A percentile compares a stretch with the other conserved stretches of the same genome.
Evolutionary conservation across 2,113 vertebrate genomes (phyloP).

Genomic region (Pogona vitticeps): DNA sequence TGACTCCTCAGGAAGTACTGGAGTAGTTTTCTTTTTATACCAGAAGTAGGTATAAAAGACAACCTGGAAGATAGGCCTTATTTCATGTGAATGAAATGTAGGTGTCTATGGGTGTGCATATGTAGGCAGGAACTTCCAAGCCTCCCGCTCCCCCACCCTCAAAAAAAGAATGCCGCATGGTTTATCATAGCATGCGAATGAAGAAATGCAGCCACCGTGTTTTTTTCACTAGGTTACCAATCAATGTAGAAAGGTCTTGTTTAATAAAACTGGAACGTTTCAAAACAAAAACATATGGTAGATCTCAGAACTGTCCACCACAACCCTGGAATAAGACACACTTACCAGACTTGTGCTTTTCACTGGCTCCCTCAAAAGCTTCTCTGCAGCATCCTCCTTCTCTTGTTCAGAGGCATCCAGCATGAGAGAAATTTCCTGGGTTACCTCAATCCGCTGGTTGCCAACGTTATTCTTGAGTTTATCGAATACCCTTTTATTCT

Average conservation of each 20-base stretch:
- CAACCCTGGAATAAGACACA: constrained; percentile 29
- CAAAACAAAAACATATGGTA: not conserved
- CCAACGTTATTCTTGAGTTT: constrained; percentile 75
- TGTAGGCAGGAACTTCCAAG: too few species aligned
- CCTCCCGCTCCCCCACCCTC: too few species aligned
- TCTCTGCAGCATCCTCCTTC: constrained; percentile 73
- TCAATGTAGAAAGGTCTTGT: not conserved
- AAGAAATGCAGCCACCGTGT: not conserved
- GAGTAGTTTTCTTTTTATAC: too few species aligned
- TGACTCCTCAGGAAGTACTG: too few species aligned
- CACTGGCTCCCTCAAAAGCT: constrained; percentile 66
- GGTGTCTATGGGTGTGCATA: too few species aligned
- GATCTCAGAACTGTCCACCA: not conserved
- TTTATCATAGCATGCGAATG: too few species aligned
- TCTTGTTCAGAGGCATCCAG: constrained; percentile 46
- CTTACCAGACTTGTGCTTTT: constrained; percentile 86
- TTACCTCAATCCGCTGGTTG: constrained; percentile 56
- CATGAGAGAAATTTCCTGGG: constrained; percentile 66
- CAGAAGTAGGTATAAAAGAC: too few species aligned
- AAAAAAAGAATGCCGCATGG: too few species aligned
- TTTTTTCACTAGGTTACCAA: not conserved
- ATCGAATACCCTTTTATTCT: constrained; percentile 86
- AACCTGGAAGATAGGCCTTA: too few species aligned
- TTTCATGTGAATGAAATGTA: too few species aligned
- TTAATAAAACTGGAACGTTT: not conserved